Percentiles rank a stretch among this genome's conserved stretches.
These are phyloP conservation scores for Monodelphis domestica DNA, from an alignment of 2,797 vertebrate genomes.

Conservation along the genomic window DNA sequence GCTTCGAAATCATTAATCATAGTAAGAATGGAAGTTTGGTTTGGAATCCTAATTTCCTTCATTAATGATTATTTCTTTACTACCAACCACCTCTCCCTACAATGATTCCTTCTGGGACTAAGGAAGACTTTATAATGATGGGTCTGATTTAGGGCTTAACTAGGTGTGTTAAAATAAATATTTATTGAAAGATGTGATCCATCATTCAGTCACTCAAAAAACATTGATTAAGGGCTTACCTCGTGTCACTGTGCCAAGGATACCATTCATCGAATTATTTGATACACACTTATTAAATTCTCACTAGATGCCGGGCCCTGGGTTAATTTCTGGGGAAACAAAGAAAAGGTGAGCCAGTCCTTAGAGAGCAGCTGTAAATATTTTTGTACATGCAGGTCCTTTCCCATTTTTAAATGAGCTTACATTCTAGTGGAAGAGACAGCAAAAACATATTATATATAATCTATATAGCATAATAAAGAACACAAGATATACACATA, in stretches of 20 bases:
- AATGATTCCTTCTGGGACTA: too few species aligned
- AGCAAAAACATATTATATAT: not conserved
- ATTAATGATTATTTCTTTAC: conserved; percentile 55
- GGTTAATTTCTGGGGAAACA: not conserved
- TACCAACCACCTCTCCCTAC: conserved; percentile 33
- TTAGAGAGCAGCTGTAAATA: too few species aligned
- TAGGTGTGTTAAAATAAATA: too few species aligned
- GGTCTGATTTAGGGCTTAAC: too few species aligned
- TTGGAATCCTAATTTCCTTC: conserved; percentile 16
- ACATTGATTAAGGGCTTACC: too few species aligned
- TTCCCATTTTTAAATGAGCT: not conserved
- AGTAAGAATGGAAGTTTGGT: not conserved
- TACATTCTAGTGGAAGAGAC: not conserved
- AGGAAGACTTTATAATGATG: too few species aligned
- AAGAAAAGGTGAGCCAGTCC: not conserved
- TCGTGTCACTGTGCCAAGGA: not conserved
- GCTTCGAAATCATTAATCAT: not conserved
- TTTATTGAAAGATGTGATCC: too few species aligned
- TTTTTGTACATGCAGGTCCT: too few species aligned
- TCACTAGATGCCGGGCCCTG: too few species aligned
- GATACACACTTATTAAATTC: too few species aligned
- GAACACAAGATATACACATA: not conserved
- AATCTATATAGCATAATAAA: not conserved
- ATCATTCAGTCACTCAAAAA: too few species aligned
- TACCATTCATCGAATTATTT: too few species aligned